A percentile compares a stretch with the other conserved stretches of the same genome.
These are phyloP conservation scores for Ostrea edulis DNA, from an alignment of 1,140 invertebrate genomes.

Conservation along the genomic window DNA sequence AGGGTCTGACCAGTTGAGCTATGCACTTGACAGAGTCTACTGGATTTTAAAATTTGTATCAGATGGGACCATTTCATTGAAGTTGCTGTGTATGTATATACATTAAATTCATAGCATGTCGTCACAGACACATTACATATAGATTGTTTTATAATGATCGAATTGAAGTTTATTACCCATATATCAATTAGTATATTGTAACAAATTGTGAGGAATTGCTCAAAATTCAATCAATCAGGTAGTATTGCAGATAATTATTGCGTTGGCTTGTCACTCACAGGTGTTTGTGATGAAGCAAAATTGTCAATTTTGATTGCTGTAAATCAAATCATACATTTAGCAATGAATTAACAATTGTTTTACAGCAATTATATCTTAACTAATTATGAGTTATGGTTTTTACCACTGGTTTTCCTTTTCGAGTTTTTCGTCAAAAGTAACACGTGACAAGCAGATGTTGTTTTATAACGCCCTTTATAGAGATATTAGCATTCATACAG, in stretches of 20 bases:
- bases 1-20: no score
- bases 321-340: not conserved
- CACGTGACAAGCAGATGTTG: not conserved
- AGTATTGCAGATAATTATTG: not conserved
- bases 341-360: constrained; percentile 12
- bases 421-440: not conserved
- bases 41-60: no score
- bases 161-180: no score
- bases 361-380: not conserved
- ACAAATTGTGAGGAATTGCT: no score
- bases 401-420: not conserved
- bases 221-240: not conserved
- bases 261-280: not conserved
- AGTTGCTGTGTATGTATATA: no score
- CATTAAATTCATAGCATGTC: no score
- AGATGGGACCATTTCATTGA: no score
- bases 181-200: no score
- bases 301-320: not conserved
- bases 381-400: not conserved
- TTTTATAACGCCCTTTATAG: not conserved
- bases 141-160: no score
- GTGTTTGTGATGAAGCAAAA: not conserved
- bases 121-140: no score
- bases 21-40: no score
- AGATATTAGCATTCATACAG: not conserved